Evolutionary conservation across 2,888 invertebrate genomes (phyloP).

Genomic region (Gortyna flavago): DNA sequence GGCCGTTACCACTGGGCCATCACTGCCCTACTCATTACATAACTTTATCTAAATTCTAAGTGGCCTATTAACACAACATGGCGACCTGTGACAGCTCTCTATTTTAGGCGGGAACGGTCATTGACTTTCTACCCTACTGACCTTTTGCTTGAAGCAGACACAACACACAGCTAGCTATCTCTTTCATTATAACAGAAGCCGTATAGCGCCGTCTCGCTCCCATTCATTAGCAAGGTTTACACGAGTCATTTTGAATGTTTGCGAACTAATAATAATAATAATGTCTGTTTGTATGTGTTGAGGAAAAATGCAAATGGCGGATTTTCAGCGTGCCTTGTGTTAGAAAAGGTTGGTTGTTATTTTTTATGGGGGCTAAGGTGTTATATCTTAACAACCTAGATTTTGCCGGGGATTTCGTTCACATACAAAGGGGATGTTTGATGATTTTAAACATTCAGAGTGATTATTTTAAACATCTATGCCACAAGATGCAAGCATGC

Average conservation of each 20-base stretch:
- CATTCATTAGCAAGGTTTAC: slow-evolving; percentile 70
- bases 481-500: too few relatives aligned
- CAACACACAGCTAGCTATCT: slow-evolving; percentile 61
- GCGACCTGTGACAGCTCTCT: slow-evolving; percentile 60
- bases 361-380: slow-evolving; percentile 31
- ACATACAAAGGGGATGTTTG: not conserved
- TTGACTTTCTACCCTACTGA: slow-evolving; percentile 75
- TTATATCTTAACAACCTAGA: slow-evolving; percentile 41
- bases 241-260: slow-evolving; percentile 47
- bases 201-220: slow-evolving; percentile 64
- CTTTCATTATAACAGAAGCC: slow-evolving; percentile 43
- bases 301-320: slow-evolving; percentile 49
- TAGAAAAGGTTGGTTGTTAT: slow-evolving; percentile 18
- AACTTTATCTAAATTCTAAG: slow-evolving; percentile 30
- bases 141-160: slow-evolving; percentile 69
- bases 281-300: slow-evolving; percentile 38
- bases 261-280: slow-evolving; percentile 48
- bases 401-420: not conserved
- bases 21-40: not conserved
- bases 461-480: too few relatives aligned
- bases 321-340: slow-evolving; percentile 45
- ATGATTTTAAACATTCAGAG: too few relatives aligned
- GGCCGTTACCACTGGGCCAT: too few relatives aligned
- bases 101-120: slow-evolving; percentile 81
- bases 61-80: slow-evolving; percentile 56